Evolutionary conservation across 2,888 invertebrate species (phyloP).

Genomic region (Dugesia japonica): DNA sequence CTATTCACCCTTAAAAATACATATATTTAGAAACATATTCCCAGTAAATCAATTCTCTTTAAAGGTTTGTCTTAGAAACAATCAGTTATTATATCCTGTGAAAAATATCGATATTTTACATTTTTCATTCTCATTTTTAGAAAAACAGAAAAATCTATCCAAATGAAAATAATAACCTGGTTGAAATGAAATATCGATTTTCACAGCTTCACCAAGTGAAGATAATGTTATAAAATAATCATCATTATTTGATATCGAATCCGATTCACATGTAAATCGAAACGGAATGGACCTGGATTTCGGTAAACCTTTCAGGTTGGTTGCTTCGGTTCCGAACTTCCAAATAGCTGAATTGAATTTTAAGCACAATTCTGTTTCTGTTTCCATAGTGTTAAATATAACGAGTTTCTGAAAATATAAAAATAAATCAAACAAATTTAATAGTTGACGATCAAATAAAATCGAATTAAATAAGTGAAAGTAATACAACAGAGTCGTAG

Average conservation of each 20-base stretch:
- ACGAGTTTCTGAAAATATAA: neutral
- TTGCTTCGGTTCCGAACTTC: neutral
- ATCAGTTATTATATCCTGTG: no score
- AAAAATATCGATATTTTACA: no score
- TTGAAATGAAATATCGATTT: neutral
- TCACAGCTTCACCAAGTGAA: neutral
- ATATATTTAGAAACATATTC: no score
- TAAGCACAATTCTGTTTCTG: neutral
- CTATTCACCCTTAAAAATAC: no score
- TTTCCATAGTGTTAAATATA: neutral
- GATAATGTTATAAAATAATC: neutral
- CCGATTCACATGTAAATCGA: neutral
- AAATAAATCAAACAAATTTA: no score
- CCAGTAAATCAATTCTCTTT: no score
- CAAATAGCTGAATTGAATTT: neutral
- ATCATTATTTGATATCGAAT: neutral
- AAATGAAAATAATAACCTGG: neutral
- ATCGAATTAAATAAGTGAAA: no score
- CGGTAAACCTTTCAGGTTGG: neutral
- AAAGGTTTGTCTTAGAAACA: no score
- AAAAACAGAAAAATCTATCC: no score
- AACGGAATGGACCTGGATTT: neutral
- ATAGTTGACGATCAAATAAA: no score
- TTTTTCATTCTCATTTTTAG: no score
- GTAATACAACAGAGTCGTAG: no score